Evolutionary conservation across 2,797 vertebrate species (phyloP), one percentile per base, ranked within the genome.

Genomic region (Gobionotothen gibberifrons): DNA sequence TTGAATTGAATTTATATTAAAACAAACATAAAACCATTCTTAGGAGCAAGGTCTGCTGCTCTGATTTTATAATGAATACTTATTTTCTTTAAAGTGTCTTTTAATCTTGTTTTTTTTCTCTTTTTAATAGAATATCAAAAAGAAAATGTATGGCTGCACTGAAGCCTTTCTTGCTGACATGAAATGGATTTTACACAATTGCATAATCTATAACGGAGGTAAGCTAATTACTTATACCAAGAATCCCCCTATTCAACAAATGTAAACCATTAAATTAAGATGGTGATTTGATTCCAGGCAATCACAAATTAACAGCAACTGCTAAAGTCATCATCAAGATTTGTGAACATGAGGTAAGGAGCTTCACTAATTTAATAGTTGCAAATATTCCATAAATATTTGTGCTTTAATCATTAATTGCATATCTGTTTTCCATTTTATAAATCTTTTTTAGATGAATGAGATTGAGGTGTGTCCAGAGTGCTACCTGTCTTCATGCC

Each of bases 151-250:
- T 29, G 98, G 98, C 87, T 99, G 98, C 93, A 99, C 98, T 3
- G 98, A 99, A 93, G 97, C 98, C 72, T 99, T 99, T 93, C 93
- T 99, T 88, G 98, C 98, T 26, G 98, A 99, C 65, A 96, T 97
- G 90, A 99, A 99, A 92, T 99, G 98, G 98, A 99, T 99, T 88
- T 95, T 99, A 75, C 98, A 99, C 95, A 99, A 99, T 91, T 99
- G 98, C 90, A 99, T 99, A 86, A 99, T 99, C 91, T 99, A 99
- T 92, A 99, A 99, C 63, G 98, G 98, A 90, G 98, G 98, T 98
- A 93, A 78, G 95, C 88, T 19, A 56, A 5, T 55, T 3, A 52
- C 40, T 16, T 12, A 42, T 6, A 43, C 51, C 19, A 49, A 3
- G 49, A 52, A 39, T 53, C 11, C 36, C 14, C 10, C 11, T 48